A percentile compares a stretch with the other conserved stretches of the same genome.
These are phyloP conservation scores for Eristalinus sepulchralis DNA, from an alignment of 2,888 invertebrate genomes.

Conservation along the genomic window DNA sequence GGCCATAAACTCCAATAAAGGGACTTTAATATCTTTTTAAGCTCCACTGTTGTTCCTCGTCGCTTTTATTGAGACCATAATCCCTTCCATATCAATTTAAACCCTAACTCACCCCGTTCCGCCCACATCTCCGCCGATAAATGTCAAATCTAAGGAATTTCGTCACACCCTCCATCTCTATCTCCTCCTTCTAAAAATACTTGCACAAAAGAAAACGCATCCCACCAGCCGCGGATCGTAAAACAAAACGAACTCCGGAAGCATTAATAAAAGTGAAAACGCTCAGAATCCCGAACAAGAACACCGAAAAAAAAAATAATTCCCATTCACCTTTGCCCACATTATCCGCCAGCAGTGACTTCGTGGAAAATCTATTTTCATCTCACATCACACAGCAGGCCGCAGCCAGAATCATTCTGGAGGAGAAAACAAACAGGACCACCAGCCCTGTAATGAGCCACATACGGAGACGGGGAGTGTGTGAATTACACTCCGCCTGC, in stretches of 20 bases:
- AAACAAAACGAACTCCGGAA: conserved; percentile 14
- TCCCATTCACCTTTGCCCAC: conserved; percentile 10
- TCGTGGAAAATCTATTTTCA: conserved; percentile 32
- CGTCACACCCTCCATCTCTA: not conserved
- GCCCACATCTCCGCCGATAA: not conserved
- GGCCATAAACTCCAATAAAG: not conserved
- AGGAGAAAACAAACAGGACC: conserved; percentile 3
- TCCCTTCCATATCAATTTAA: not conserved
- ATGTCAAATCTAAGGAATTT: not conserved
- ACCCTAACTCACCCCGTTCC: not conserved
- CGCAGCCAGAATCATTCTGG: not conserved
- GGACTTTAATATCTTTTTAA: not conserved
- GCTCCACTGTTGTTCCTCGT: not conserved
- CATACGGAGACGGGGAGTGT: not conserved
- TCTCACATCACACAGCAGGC: not conserved
- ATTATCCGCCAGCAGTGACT: conserved; percentile 5
- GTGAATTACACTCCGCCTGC: conserved; percentile 35
- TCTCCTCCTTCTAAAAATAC: not conserved
- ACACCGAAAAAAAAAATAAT: not conserved
- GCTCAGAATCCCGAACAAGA: not conserved
- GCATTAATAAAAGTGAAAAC: conserved; percentile 24
- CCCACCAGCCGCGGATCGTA: not conserved
- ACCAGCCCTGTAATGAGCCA: not conserved
- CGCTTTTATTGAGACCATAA: not conserved
- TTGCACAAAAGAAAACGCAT: not conserved